Evolutionary conservation across 1,140 invertebrate genomes (phyloP), one percentile per base, ranked within the genome.

Genomic region (Akabosia matsudoensis): DNA sequence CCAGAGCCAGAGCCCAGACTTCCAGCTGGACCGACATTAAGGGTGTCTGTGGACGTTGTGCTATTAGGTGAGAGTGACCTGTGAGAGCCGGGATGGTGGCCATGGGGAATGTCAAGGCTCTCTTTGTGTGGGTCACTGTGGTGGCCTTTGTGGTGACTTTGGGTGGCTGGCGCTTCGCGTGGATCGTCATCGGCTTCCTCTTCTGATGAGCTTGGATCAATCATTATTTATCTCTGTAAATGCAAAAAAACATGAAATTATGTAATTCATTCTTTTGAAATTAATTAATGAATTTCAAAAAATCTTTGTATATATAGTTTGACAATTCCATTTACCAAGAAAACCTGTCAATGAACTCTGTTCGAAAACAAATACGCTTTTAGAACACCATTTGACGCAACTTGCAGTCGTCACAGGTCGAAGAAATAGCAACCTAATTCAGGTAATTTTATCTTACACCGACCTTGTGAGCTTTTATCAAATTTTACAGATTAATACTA

Each of bases 141-240:
- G 33, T 78, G 76, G 79, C 83, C 70, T 81, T 83, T 80, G 67
- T 75, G 10, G 67, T 81, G 80, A 84, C 82, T 81, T 37, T 70
- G 73, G 30, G 76, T 14, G 31, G 81, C 33, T 33, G 75, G 64
- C n/a, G 80, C 61, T 54, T 74, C 77, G 51, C 73, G 37, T 85
- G 91, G 89, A 84, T 94, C 92, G 85, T 93, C 92, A 78, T 94
- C 93, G 82, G 90, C 92, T 83, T 94, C 93, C 84, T 94, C 92
- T 84, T 94, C 93, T 70, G 92, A 94, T 82, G 92, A 94, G 84
- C 92, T 94, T 79, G 93, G 93, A 84, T 94, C 92, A 85, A 94
- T 94, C 93, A 94, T 94, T 31, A 51, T 74, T 51, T 22, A 72
- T 18, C n/a, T n/a, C n/a, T n/a, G n/a, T n/a, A n/a, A n/a, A n/a